These are phyloP conservation scores for Magallana ariakensis DNA, from an alignment of 1,140 invertebrate species.

Conservation along the genomic window DNA sequence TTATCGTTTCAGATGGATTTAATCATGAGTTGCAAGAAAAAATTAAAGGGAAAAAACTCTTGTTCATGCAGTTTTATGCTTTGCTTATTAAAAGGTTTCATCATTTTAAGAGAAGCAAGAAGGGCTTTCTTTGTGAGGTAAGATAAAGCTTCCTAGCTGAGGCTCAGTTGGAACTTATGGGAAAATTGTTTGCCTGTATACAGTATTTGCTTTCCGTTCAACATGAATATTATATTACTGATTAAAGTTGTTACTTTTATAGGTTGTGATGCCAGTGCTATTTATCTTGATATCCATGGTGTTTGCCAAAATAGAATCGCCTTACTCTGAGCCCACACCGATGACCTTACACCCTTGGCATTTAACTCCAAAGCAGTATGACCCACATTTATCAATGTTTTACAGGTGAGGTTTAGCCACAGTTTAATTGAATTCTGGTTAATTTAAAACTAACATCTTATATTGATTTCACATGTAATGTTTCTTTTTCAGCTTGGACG, in stretches of 20 bases:
- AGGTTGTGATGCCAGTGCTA: slow-evolving; percentile 80
- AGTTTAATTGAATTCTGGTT: background rate
- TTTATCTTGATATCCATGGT: slow-evolving; percentile 81
- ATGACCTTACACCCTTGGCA: slow-evolving; percentile 81
- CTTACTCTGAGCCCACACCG: slow-evolving; percentile 78
- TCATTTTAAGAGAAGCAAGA: slow-evolving; percentile 81
- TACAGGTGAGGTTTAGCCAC: slow-evolving; percentile 74
- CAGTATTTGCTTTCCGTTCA: no score
- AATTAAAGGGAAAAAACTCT: slow-evolving; percentile 59
- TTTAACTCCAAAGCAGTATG: slow-evolving; percentile 76
- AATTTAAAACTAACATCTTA: background rate
- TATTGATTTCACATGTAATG: no score
- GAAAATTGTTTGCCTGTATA: no score
- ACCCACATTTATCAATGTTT: slow-evolving; percentile 78
- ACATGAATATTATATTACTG: no score
- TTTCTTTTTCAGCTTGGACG: slow-evolving; percentile 73
- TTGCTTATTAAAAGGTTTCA: slow-evolving; percentile 81
- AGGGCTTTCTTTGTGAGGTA: slow-evolving; percentile 82
- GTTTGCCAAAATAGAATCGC: slow-evolving; percentile 79
- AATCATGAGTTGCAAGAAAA: slow-evolving; percentile 51
- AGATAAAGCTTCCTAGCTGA: background rate
- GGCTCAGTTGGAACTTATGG: no score
- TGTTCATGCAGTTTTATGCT: slow-evolving; percentile 78
- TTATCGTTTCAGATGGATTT: slow-evolving; percentile 33
- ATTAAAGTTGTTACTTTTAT: background rate